Evolutionary conservation across 2,797 vertebrate species (phyloP), one percentile per base, ranked within the genome.

Genomic region (Oceanodroma leucorhoa): DNA sequence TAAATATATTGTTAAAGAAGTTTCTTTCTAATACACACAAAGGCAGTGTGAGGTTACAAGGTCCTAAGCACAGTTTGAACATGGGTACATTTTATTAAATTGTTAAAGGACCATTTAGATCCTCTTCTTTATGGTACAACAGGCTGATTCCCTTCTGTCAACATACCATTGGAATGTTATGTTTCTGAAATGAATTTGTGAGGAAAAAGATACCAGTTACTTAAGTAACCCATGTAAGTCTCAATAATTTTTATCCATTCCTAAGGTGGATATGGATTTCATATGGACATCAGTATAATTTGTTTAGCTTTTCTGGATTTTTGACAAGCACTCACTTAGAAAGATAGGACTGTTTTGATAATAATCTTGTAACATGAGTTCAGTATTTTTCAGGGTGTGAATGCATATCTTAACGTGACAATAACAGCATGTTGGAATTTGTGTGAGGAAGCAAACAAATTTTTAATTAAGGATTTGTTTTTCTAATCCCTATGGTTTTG

Each of bases 101-200:
- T 95, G 75, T 93, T 83, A 91, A 95, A 70, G 73, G 41, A 53
- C 18, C 3, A 58, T 89, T 90, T 87, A 90, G 62, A 73, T 83
- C 43, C 61, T 80, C 8, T 26, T 61, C 34, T 88, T 79, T 30
- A 57, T 30, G 34, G 60, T 75, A 54, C 38, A 81, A 50, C 19
- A 93, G 57, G 16, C 6, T 77, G 54, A 66, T 93, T 93, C 27
- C 22, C 82, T 90, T 91, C 46, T 97, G 61, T 66, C 90, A 92
- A 36, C 45, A 23, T 87, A 55, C 10, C 93, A 45, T 67, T 91
- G 51, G 53, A 95, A 67, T 90, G 29, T 83, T 81, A 30, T 54
- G 72, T 50, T 80, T 92, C 85, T 92, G 84, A 94, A 95, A 87
- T 62, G 23, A 87, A 79, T 87, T 93, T 94, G 32, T 93, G 88